Evolutionary conservation across 2,113 vertebrate genomes (phyloP).

Genomic region (Nansenia antarctica): DNA sequence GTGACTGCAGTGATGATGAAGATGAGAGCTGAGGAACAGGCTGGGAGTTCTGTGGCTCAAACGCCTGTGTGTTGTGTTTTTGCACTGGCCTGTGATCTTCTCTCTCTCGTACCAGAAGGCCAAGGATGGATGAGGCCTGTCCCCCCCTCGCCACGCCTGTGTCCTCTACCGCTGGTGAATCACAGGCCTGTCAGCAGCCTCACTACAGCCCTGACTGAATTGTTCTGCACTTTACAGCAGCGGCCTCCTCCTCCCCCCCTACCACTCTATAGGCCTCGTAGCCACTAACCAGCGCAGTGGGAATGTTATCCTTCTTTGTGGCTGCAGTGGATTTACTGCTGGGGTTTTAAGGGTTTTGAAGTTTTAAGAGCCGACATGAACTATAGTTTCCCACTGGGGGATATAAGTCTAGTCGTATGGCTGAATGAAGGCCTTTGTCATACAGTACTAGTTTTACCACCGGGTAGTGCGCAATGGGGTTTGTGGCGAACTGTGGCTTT

Average conservation of each 20-base stretch:
- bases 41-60: slow-evolving; percentile 63
- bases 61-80: slow-evolving; percentile 59
- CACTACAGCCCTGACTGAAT: slow-evolving; percentile 34
- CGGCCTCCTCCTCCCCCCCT: not conserved
- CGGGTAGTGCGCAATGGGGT: slow-evolving; percentile 15
- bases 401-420: slow-evolving; percentile 41
- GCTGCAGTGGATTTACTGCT: slow-evolving; percentile 36
- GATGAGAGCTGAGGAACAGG: slow-evolving; percentile 48
- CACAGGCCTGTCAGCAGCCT: slow-evolving; percentile 52
- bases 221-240: slow-evolving; percentile 3
- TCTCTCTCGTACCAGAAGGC: slow-evolving; percentile 46
- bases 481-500: slow-evolving; percentile 24
- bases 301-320: slow-evolving; percentile 40
- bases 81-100: slow-evolving; percentile 53
- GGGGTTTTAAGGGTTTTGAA: slow-evolving; percentile 42
- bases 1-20: slow-evolving; percentile 58
- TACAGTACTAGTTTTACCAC: slow-evolving; percentile 29
- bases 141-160: slow-evolving; percentile 49
- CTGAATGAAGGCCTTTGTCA: slow-evolving; percentile 41
- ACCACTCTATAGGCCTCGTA: slow-evolving; percentile 4
- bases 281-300: slow-evolving; percentile 18
- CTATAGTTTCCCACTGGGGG: slow-evolving; percentile 41
- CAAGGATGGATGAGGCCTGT: slow-evolving; percentile 60
- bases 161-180: slow-evolving; percentile 53
- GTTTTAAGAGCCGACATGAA: slow-evolving; percentile 45